Conservation (phyloP, 2,113 vertebrate species). For the Megaceryle torquata region DNA sequence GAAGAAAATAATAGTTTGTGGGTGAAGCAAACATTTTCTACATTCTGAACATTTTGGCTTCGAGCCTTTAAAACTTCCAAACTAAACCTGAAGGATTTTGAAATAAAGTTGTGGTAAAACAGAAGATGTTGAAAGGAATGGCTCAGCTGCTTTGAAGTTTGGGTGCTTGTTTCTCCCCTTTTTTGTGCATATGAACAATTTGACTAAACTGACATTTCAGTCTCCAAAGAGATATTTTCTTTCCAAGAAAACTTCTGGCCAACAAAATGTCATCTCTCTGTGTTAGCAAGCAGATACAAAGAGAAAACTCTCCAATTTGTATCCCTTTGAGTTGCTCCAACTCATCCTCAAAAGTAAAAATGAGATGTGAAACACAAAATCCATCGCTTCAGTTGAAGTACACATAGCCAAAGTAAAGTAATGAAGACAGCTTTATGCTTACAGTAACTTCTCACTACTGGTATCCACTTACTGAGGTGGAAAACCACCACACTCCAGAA, state of each 20-base stretch:
- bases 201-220: background rate
- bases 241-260: background rate
- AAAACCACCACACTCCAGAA: background rate
- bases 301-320: background rate
- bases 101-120: background rate
- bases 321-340: background rate
- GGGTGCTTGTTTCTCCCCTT: fast-evolving
- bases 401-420: background rate
- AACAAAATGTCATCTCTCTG: background rate
- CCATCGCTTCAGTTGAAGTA: background rate
- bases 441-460: background rate
- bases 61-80: background rate
- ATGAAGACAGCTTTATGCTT: background rate
- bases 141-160: background rate
- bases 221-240: background rate
- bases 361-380: background rate
- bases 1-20: background rate
- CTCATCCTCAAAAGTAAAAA: background rate
- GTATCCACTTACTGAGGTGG: background rate
- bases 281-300: background rate
- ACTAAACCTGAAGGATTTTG: background rate
- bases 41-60: background rate
- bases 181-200: background rate
- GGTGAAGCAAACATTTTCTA: background rate
- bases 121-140: background rate